Conservation (phyloP, 2,888 invertebrate species). For the Orthosia gracilis region DNA sequence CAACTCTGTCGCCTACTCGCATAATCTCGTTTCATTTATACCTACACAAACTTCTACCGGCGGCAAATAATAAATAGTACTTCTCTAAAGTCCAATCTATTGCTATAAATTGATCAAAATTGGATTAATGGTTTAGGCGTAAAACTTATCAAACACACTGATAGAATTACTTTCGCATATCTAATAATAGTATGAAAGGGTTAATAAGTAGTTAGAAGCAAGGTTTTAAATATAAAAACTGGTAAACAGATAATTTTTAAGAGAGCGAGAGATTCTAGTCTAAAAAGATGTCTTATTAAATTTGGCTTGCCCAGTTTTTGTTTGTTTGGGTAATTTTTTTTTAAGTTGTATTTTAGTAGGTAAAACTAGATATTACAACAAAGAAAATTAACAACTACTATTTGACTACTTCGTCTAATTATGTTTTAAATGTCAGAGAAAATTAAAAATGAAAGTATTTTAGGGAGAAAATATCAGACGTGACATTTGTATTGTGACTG, state of each 20-base stretch:
- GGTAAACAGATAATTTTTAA: no score
- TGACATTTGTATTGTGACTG: background rate
- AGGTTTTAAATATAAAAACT: constrained; percentile 16
- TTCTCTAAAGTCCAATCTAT: no score
- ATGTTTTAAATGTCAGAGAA: background rate
- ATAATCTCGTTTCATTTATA: constrained; percentile 61
- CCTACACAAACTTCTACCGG: background rate
- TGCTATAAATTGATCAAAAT: no score
- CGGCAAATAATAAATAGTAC: no score
- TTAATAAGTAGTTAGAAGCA: constrained; percentile 17
- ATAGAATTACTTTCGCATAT: no score
- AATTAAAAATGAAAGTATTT: background rate
- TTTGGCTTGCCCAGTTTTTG: no score
- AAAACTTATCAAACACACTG: no score
- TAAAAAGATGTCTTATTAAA: background rate
- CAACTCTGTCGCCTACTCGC: constrained; percentile 45
- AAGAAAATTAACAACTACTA: no score
- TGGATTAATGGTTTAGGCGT: no score
- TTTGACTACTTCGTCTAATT: background rate
- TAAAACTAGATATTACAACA: no score
- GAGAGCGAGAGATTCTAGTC: no score
- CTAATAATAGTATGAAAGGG: background rate
- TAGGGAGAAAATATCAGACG: background rate
- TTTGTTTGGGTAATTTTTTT: no score
- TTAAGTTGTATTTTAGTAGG: background rate